Base-by-base conservation (phyloP, 2,113 vertebrate genomes). In the Canis aureus region DNA sequence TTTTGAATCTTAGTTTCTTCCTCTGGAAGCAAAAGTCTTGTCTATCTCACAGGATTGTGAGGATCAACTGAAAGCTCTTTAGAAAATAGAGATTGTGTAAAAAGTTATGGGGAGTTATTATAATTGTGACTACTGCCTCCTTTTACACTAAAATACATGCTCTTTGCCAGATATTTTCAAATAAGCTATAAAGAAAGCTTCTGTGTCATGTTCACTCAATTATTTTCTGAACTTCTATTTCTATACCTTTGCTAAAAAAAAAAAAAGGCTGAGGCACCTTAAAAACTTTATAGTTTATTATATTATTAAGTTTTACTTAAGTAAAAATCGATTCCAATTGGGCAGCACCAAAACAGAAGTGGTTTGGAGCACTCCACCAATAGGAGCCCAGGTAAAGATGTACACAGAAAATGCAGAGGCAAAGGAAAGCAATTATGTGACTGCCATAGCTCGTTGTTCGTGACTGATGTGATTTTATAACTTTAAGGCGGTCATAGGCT, bases 101-200 rank as follows among this genome's bases (percentile, higher is more conserved):
- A 91, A 97, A 73, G 17, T 10, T 29, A 10, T 29, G 8, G 51
- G 12, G 29, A 60, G 5, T 74, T 83, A 51, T 4, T 67, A 3
- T 19, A 60, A 51, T 38, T 22, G 7, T 93, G 13, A 89, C 35
- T 64, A 78, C 59, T 69, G 4, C 35, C 64, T 93, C 11, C 60
- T 84, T 81, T 67, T 35, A 62, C 8, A 51, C 11, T 59, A 12
- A 73, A 88, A 76, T 27, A 20, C 1, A 49, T 20, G 55, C 0
- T 60, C 16, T 74, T 86, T 74, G 49, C 49, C 79, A 51, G 8
- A 79, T 59, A 8, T 59, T 60, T 95, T 38, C 84, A 82, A 66
- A 81, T 80, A 79, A 80, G 53, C 35, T 89, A 76, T 35, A 92
- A 93, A 86, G 32, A 95, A 95, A 96, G 19, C 2, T 27, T 97